Percentiles rank a stretch among this genome's conserved stretches.
Evolutionary conservation across 2,797 vertebrate genomes (phyloP).

Genomic region (Protosalanx chinensis): DNA sequence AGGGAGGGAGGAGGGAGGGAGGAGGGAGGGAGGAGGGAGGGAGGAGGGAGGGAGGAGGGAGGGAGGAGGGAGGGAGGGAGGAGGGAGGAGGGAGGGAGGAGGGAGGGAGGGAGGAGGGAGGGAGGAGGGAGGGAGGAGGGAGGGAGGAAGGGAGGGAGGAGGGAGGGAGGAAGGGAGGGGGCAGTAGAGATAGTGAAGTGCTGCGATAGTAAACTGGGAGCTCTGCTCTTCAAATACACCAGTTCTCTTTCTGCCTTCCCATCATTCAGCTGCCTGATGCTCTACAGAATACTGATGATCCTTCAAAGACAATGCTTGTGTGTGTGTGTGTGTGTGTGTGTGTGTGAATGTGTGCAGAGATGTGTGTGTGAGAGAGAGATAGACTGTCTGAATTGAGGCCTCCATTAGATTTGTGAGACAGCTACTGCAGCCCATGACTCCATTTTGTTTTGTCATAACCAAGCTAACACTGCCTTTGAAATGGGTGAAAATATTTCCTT

Average conservation of each 20-base stretch:
- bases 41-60: not conserved
- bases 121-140: constrained; percentile 20
- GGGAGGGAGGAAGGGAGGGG: constrained; percentile 29
- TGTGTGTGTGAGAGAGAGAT: constrained; percentile 4
- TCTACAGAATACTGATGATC: constrained; percentile 60
- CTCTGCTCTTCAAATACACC: constrained; percentile 46
- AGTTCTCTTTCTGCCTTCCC: constrained; percentile 35
- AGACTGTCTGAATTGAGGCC: not conserved
- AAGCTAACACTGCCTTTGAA: not conserved
- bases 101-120: constrained; percentile 15
- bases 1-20: constrained; percentile 7
- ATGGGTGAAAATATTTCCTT: too few species aligned
- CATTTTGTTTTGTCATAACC: constrained; percentile 1
- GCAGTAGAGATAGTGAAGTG: not conserved
- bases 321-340: not conserved
- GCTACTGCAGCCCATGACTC: not conserved
- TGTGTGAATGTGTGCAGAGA: not conserved
- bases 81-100: not conserved
- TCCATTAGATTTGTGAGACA: not conserved
- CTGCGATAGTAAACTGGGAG: constrained; percentile 38
- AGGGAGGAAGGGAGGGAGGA: not conserved
- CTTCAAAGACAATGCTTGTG: constrained; percentile 35
- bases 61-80: constrained; percentile 27
- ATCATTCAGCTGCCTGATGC: constrained; percentile 43
- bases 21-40: constrained; percentile 32